Percentiles rank a stretch among this genome's conserved stretches.
Evolutionary conservation across 2,797 vertebrate genomes (phyloP).

Genomic region (Poecilia picta): DNA sequence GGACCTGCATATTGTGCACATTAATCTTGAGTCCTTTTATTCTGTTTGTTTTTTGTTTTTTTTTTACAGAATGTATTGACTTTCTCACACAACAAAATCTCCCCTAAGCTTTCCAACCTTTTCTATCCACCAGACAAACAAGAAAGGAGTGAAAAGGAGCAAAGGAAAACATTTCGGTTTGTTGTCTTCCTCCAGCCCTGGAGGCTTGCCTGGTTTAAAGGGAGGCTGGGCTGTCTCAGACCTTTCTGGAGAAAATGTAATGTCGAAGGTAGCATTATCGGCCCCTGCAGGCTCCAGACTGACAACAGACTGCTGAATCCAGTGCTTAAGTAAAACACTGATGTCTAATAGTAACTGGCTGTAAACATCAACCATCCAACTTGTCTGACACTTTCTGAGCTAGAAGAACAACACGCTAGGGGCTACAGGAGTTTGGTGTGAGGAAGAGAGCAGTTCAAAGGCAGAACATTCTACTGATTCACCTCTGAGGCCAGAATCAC

Average conservation of each 20-base stretch:
- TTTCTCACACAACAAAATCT: slow-evolving; percentile 49
- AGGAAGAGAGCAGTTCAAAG: slow-evolving; percentile 68
- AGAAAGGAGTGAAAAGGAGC: slow-evolving; percentile 10
- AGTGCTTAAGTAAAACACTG: slow-evolving; percentile 67
- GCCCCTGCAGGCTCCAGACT: slow-evolving; percentile 42
- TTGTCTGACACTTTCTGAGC: slow-evolving; percentile 55
- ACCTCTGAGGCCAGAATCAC: slow-evolving; percentile 27
- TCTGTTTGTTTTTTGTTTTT: background rate
- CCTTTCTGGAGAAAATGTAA: slow-evolving; percentile 61
- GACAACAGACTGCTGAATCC: slow-evolving; percentile 63
- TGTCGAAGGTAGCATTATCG: slow-evolving; percentile 46
- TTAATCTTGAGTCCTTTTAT: slow-evolving; percentile 44
- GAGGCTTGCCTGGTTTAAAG: slow-evolving; percentile 48
- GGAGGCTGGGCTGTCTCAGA: slow-evolving; percentile 31
- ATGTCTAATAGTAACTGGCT: slow-evolving; percentile 62
- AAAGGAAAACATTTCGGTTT: slow-evolving; percentile 49
- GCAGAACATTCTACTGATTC: slow-evolving; percentile 67
- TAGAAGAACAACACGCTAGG: slow-evolving; percentile 52
- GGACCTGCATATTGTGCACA: slow-evolving; percentile 56
- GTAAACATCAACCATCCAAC: slow-evolving; percentile 73
- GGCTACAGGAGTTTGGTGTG: slow-evolving; percentile 61
- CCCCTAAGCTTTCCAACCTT: slow-evolving; percentile 30
- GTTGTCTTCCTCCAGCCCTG: slow-evolving; percentile 34
- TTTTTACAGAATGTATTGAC: slow-evolving; percentile 46
- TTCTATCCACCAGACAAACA: slow-evolving; percentile 37